phyloP scores from a whole-genome alignment of 2,797 vertebrate genomes.

The Oceanodroma leucorhoa region DNA sequence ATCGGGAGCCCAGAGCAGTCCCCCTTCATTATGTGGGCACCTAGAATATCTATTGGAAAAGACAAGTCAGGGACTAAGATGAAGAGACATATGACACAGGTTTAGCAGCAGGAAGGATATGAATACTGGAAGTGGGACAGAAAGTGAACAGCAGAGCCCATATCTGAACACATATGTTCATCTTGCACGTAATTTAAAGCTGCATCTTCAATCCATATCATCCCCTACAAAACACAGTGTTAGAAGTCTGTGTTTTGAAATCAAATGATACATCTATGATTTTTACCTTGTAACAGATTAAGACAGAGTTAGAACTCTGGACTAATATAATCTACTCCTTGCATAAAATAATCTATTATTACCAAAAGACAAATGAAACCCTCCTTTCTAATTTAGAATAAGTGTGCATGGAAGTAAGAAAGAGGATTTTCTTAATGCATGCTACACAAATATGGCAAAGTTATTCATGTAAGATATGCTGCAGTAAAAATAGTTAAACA shows the following conservation, averaged over 20 bases:
- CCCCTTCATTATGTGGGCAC: neutral
- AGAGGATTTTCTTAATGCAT: neutral
- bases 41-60: neutral
- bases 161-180: rapidly evolving
- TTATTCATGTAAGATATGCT: neutral
- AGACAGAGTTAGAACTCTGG: neutral
- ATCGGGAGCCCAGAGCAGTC: neutral
- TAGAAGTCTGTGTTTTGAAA: neutral
- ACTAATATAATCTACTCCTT: neutral
- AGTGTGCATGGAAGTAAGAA: neutral
- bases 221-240: neutral
- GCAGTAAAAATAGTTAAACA: neutral
- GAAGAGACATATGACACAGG: neutral
- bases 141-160: neutral
- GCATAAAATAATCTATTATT: neutral
- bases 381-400: neutral
- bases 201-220: neutral
- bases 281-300: neutral
- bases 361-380: neutral
- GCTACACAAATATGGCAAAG: neutral
- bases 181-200: neutral
- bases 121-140: neutral
- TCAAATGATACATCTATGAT: neutral
- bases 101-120: neutral
- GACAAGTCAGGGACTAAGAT: neutral